Percentiles rank a stretch among this genome's conserved stretches.
Conservation (phyloP, 1,140 invertebrate genomes). For the Drosophila triauraria region DNA sequence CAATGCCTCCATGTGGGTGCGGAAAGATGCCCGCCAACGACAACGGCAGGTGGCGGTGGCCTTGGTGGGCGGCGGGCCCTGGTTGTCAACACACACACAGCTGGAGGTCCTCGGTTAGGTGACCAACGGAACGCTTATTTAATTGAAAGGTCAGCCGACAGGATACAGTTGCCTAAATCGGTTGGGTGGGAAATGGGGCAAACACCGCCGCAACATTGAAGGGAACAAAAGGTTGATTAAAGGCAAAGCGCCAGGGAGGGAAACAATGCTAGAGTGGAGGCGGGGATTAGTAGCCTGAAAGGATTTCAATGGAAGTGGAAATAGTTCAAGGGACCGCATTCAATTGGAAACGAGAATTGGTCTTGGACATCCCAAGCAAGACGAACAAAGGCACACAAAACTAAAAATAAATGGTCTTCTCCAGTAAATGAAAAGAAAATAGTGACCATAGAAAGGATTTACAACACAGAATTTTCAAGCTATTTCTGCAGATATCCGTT, state of each 20-base stretch:
- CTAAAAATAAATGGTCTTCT: slow-evolving; percentile 4
- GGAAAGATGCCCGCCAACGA: slow-evolving; percentile 30
- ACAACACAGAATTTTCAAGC: slow-evolving; percentile 3
- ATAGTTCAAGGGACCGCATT: slow-evolving; percentile 3
- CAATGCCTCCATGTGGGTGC: slow-evolving; percentile 27
- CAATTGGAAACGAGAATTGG: slow-evolving; percentile 1
- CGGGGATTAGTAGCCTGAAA: slow-evolving; percentile 15
- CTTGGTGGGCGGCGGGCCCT: slow-evolving; percentile 5
- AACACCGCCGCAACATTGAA: slow-evolving; percentile 9
- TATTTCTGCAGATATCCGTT: slow-evolving; percentile 9
- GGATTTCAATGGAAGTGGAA: slow-evolving; percentile 15
- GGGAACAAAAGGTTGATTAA: slow-evolving; percentile 44
- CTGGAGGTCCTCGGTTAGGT: slow-evolving; percentile 25
- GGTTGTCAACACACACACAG: slow-evolving; percentile 18
- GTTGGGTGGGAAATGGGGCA: slow-evolving; percentile 3
- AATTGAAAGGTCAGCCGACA: slow-evolving; percentile 41
- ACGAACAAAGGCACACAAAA: slow-evolving; percentile 15
- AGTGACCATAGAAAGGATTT: slow-evolving; percentile 9
- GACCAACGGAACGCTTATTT: slow-evolving; percentile 46
- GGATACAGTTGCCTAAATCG: slow-evolving; percentile 33
- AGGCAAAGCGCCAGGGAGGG: not conserved
- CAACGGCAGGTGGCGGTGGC: slow-evolving; percentile 34
- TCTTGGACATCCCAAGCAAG: not conserved
- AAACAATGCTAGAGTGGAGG: not conserved
- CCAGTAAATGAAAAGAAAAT: slow-evolving; percentile 20